Conservation (phyloP, 53 echinoderm and acorn worm species). For the Mesocentrotus franciscanus region DNA sequence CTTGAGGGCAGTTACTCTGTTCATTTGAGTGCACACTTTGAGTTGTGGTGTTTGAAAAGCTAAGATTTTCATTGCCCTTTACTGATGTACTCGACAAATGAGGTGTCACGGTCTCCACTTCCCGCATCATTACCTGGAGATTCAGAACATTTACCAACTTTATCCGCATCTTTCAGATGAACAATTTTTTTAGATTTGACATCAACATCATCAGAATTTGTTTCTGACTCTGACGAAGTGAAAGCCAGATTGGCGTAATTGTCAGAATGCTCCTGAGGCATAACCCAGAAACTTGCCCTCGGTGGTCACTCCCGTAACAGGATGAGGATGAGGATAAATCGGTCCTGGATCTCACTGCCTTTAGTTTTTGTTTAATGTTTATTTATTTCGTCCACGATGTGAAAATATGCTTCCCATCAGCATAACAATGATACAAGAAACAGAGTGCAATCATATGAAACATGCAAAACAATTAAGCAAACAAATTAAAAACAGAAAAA, state of each 20-base stretch:
- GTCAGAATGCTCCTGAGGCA: background rate
- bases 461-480: too few relatives aligned
- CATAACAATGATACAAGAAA: too few relatives aligned
- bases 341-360: slow-evolving; percentile 5
- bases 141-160: background rate
- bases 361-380: too few relatives aligned
- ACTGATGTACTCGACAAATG: slow-evolving; percentile 42
- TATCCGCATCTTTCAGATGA: background rate
- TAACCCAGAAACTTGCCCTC: slow-evolving; percentile 31
- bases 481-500: too few relatives aligned
- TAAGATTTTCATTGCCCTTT: background rate
- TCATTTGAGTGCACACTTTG: background rate
- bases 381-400: too few relatives aligned
- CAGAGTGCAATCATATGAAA: too few relatives aligned
- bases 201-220: slow-evolving; percentile 49
- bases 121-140: background rate
- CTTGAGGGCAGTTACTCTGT: background rate
- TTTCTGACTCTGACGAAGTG: slow-evolving; percentile 50
- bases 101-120: background rate
- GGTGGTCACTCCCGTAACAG: background rate
- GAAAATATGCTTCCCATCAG: too few relatives aligned
- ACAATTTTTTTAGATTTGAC: background rate
- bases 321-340: slow-evolving; percentile 42
- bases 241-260: slow-evolving; percentile 56
- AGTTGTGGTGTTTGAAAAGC: background rate